Base-by-base conservation (phyloP, 2,113 vertebrate species). In the Limnothrissa miodon region DNA sequence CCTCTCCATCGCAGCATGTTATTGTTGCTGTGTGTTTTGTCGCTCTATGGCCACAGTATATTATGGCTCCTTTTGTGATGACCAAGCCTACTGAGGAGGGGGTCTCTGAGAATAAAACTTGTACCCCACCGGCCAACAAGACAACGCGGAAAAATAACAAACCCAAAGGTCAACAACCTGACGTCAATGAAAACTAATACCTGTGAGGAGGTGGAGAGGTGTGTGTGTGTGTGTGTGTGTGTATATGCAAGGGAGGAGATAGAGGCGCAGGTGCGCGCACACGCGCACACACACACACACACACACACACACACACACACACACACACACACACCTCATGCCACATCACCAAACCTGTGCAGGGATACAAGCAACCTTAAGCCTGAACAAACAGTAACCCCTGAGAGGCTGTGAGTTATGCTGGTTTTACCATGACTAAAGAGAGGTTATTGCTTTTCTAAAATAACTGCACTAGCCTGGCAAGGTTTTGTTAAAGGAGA, bases 71-170 rank as follows among this genome's bases (percentile, higher is more conserved):
- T 66, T 29, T 0, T 62, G 59, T 62, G 33, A 23, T 74, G n/a
- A n/a, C n/a, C n/a, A n/a, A n/a, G n/a, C n/a, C 53, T 10, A 5
- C 48, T 66, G 59, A 66, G 9, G 29, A 74, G 36, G 15, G 17
- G 66, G 25, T 74, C 33, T 80, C 87, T 88, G 82, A 87, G 85
- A 89, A 85, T 90, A 85, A 89, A 92, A 92, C 89, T 86, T 85
- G 19, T 83, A 87, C 42, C 15, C 89, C 89, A 87, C 88, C 89
- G 89, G 85, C 93, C 91, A 92, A 94, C 89, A 88, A 88, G 92
- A 92, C 89, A 92, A 90, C 92, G 90, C 89, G 89, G 92, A 94
- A 94, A n/a, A 93, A 93, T 92, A 94, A 94, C 93, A 90, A 92
- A 92, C 91, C 91, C 83, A 87, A 93, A 94, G 93, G 93, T 94